Percentiles rank a stretch among this genome's conserved stretches.
Conservation (phyloP, 2,797 vertebrate genomes). For the Hylomyscus alleni region DNA sequence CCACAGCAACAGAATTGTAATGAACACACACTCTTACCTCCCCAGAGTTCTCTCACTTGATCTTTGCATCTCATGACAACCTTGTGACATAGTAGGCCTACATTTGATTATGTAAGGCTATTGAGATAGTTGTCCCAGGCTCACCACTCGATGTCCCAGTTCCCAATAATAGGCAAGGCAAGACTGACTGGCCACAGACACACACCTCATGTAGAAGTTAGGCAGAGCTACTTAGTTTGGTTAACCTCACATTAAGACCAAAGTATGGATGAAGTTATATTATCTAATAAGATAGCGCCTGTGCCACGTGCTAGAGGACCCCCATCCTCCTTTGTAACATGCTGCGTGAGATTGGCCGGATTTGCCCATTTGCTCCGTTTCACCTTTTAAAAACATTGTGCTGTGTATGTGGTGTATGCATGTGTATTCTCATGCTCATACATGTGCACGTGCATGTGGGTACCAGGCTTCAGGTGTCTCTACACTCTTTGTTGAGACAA, state of each 20-base stretch:
- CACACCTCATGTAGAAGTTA: neutral
- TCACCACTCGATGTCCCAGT: neutral
- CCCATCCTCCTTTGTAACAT: neutral
- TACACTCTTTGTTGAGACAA: neutral
- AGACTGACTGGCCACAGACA: neutral
- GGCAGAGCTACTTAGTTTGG: neutral
- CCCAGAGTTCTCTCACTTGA: neutral
- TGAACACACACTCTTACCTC: neutral
- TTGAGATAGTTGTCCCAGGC: neutral
- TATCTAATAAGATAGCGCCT: neutral
- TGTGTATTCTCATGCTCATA: no score
- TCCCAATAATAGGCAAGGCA: neutral
- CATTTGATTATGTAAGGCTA: neutral
- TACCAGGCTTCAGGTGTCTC: neutral
- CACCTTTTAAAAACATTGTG: neutral
- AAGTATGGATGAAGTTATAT: neutral
- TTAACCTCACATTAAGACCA: slow-evolving; percentile 10
- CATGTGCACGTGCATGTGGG: neutral
- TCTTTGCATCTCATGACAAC: slow-evolving; percentile 26
- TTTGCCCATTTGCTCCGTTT: neutral
- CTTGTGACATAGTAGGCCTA: neutral
- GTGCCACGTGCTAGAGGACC: neutral
- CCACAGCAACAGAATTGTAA: neutral
- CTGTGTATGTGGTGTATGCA: neutral
- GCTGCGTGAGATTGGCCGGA: neutral